Percentiles rank a stretch among this genome's conserved stretches.
Evolutionary conservation across 2,113 vertebrate genomes (phyloP).

Genomic region (Cyprinodon brontotheroides): DNA sequence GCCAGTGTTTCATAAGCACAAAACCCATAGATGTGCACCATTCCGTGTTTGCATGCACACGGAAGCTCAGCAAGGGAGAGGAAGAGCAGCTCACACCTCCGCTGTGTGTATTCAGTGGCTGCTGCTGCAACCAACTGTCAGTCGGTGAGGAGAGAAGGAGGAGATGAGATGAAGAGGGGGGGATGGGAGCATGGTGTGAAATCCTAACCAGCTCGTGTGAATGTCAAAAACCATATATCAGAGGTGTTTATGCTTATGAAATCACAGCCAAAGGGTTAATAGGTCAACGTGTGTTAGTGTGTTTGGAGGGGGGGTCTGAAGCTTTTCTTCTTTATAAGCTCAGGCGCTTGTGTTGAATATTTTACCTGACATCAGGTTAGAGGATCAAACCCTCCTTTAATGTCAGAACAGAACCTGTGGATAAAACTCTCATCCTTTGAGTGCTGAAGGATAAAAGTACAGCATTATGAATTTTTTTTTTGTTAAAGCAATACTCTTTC

Average conservation of each 20-base stretch:
- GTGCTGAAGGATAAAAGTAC: conserved; percentile 1
- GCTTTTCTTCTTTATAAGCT: conserved; percentile 12
- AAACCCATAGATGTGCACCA: neutral
- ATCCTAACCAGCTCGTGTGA: conserved; percentile 45
- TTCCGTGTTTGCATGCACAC: conserved; percentile 13
- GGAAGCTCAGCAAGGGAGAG: conserved; percentile 38
- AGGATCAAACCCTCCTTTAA: conserved; percentile 38
- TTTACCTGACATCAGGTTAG: conserved; percentile 27
- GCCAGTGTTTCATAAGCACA: conserved; percentile 4
- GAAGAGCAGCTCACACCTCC: conserved; percentile 47
- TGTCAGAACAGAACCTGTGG: conserved; percentile 15
- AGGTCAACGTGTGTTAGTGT: conserved; percentile 24
- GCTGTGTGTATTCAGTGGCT: conserved; percentile 40
- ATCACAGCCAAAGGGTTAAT: conserved; percentile 51
- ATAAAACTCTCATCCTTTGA: conserved; percentile 12
- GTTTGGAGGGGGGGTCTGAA: conserved; percentile 16
- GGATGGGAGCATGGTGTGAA: conserved; percentile 49
- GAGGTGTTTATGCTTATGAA: conserved; percentile 41
- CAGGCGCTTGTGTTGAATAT: conserved; percentile 15
- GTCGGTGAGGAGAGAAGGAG: conserved; percentile 21
- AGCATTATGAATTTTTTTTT: neutral
- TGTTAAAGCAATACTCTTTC: neutral
- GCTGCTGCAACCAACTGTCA: conserved; percentile 59
- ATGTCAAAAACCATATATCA: conserved; percentile 50
- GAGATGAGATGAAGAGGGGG: conserved; percentile 27